Percentiles rank a stretch among this genome's conserved stretches.
Conservation (phyloP, 2,888 invertebrate genomes). For the Adelphocoris suturalis region DNA sequence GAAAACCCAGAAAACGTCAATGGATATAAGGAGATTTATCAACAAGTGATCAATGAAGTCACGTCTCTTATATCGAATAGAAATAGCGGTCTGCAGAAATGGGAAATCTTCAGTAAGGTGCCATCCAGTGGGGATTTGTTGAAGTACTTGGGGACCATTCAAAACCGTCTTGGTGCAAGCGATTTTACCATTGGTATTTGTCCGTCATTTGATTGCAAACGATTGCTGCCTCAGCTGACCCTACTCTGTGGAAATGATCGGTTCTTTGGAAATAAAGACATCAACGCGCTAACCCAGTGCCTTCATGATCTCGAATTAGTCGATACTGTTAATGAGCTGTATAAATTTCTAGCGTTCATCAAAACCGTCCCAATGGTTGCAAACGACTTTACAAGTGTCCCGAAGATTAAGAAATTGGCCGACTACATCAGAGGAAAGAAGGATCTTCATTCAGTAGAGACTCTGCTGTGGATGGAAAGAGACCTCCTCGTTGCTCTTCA, state of each 20-base stretch:
- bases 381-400: neutral
- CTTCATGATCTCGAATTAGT: neutral
- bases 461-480: neutral
- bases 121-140: neutral
- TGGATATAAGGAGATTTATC: neutral
- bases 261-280: conserved; percentile 2
- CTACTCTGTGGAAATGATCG: neutral
- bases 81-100: neutral
- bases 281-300: neutral
- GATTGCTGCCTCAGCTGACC: neutral
- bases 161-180: neutral
- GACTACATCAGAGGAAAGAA: neutral
- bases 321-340: neutral
- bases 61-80: neutral
- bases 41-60: neutral
- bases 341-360: neutral
- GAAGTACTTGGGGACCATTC: neutral
- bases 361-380: neutral
- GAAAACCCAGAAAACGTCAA: neutral
- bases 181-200: neutral
- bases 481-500: neutral
- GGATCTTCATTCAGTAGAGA: neutral
- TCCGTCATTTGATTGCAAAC: neutral
- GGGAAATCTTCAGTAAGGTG: neutral
- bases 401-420: neutral